These are phyloP conservation scores for Amphipyra berbera DNA, from an alignment of 2,888 invertebrate genomes.

Conservation along the genomic window DNA sequence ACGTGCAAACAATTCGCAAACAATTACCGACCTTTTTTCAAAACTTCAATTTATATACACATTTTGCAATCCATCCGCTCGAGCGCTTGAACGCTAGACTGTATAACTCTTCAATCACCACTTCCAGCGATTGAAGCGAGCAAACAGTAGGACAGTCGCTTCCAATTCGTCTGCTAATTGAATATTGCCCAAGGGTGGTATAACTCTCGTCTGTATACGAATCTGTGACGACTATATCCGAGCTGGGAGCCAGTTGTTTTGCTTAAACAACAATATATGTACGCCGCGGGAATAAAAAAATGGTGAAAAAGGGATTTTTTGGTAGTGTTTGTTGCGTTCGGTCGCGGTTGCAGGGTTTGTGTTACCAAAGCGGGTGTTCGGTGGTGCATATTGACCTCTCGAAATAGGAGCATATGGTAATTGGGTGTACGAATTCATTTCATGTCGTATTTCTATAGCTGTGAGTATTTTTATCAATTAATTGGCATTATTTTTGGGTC, in stretches of 20 bases:
- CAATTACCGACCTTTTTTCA: constrained; percentile 19
- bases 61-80: constrained; percentile 39
- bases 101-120: constrained; percentile 49
- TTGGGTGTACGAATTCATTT: background rate
- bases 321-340: constrained; percentile 32
- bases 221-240: constrained; percentile 66
- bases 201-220: constrained; percentile 68
- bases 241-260: constrained; percentile 73
- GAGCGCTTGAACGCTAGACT: constrained; percentile 32
- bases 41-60: constrained; percentile 28
- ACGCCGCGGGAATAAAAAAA: constrained; percentile 61
- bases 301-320: constrained; percentile 54
- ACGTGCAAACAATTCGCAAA: background rate
- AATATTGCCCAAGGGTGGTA: constrained; percentile 71
- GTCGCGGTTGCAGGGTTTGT: constrained; percentile 20
- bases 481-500: too few species aligned
- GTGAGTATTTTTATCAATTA: background rate
- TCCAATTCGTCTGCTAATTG: constrained; percentile 68
- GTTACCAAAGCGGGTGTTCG: constrained; percentile 29
- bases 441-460: background rate
- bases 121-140: constrained; percentile 56
- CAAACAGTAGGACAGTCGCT: constrained; percentile 51
- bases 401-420: constrained; percentile 7
- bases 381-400: constrained; percentile 12
- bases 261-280: constrained; percentile 76